Percentiles rank a stretch among this genome's conserved stretches.
These are phyloP conservation scores for Lethrus apterus DNA, from an alignment of 1,140 invertebrate species.

Conservation along the genomic window DNA sequence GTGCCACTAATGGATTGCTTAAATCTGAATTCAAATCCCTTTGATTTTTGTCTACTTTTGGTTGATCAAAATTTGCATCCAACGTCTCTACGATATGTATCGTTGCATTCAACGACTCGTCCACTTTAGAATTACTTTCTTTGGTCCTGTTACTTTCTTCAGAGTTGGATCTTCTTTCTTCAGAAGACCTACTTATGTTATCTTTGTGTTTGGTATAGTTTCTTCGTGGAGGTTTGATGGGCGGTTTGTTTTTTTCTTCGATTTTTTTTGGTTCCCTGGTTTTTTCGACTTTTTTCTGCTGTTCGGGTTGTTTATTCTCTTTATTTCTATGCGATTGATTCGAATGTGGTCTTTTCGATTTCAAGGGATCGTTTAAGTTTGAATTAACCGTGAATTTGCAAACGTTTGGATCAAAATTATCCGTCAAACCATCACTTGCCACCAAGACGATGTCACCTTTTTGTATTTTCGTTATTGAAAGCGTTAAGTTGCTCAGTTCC, in stretches of 20 bases:
- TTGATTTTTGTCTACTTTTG: not conserved
- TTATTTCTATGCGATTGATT: not conserved
- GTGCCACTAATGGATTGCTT: conserved; percentile 32
- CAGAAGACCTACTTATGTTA: conserved; percentile 7
- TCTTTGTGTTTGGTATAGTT: conserved; percentile 19
- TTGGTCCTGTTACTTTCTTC: conserved; percentile 7
- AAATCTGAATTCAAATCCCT: conserved; percentile 1
- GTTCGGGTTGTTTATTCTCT: not conserved
- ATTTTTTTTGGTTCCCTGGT: not conserved
- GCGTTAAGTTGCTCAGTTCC: conserved; percentile 84
- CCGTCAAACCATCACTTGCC: conserved; percentile 86
- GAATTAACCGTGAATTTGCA: conserved; percentile 78
- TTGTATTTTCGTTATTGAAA: conserved; percentile 79
- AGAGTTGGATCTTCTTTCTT: not conserved
- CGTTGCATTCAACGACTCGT: conserved; percentile 16
- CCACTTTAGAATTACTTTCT: conserved; percentile 19
- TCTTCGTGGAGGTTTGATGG: conserved; percentile 31
- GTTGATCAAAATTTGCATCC: conserved; percentile 7
- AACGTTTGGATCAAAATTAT: conserved; percentile 92
- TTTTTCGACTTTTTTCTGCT: not conserved
- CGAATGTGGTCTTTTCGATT: conserved; percentile 21
- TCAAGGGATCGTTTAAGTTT: conserved; percentile 24
- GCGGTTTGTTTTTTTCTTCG: conserved; percentile 23
- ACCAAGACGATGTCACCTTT: conserved; percentile 82
- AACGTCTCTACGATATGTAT: not conserved